Percentiles rank a stretch among this genome's conserved stretches.
Evolutionary conservation across 2,888 invertebrate genomes (phyloP).

Genomic region (Blastobasis lacticolella): DNA sequence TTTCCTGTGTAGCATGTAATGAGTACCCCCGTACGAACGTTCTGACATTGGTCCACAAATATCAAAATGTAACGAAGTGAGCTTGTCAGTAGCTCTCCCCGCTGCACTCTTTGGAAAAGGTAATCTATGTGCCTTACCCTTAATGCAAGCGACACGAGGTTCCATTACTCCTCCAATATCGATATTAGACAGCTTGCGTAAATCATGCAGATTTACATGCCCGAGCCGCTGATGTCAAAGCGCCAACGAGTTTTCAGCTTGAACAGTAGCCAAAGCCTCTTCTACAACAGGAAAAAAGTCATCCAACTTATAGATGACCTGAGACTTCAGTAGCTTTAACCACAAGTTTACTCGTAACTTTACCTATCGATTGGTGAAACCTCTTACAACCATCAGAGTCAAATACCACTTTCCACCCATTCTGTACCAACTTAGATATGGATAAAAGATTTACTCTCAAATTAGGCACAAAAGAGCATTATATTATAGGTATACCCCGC

Average conservation of each 20-base stretch:
- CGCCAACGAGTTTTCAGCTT: background rate
- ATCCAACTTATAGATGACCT: background rate
- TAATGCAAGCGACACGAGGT: background rate
- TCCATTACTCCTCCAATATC: background rate
- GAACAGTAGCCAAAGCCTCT: background rate
- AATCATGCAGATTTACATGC: background rate
- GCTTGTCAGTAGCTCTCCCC: background rate
- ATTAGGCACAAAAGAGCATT: background rate
- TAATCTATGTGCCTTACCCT: background rate
- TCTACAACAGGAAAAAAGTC: background rate
- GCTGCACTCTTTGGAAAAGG: background rate
- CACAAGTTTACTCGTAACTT: background rate
- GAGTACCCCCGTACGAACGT: conserved; percentile 3
- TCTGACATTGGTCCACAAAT: conserved; percentile 5
- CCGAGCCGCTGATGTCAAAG: background rate
- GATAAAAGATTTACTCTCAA: background rate
- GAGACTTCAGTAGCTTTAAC: background rate
- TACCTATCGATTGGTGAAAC: background rate
- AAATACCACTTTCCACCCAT: background rate
- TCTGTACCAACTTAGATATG: background rate
- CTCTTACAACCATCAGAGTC: background rate
- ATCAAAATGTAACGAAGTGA: conserved; percentile 5
- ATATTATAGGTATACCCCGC: too few relatives aligned
- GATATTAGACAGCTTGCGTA: background rate
- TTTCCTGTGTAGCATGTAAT: conserved; percentile 5